Evolutionary conservation across 2,113 vertebrate genomes (phyloP).

Genomic region (Coturnix japonica): DNA sequence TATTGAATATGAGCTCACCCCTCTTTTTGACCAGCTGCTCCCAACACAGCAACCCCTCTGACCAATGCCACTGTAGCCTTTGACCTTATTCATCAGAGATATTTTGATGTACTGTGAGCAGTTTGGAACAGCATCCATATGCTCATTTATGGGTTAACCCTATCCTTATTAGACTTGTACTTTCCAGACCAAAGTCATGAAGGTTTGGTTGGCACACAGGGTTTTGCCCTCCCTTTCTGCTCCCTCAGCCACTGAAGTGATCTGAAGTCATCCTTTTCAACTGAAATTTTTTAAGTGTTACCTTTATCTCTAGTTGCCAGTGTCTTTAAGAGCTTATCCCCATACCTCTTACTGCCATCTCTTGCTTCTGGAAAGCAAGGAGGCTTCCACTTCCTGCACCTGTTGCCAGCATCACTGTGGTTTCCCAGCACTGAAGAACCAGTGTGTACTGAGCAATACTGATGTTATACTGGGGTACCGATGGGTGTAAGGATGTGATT

Average conservation of each 20-base stretch:
- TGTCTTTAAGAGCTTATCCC: background rate
- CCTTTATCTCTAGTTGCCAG: background rate
- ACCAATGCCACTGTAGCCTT: background rate
- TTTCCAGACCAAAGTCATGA: background rate
- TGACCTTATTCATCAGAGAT: background rate
- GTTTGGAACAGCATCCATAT: background rate
- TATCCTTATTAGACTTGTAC: background rate
- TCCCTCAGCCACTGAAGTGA: background rate
- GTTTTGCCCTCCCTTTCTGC: background rate
- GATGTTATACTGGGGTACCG: background rate
- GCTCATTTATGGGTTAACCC: background rate
- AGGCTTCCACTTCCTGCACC: background rate
- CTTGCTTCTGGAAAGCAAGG: background rate
- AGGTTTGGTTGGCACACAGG: background rate
- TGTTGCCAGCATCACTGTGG: background rate
- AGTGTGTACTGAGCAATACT: background rate
- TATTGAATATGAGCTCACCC: background rate
- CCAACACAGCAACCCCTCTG: background rate
- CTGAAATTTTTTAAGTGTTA: background rate
- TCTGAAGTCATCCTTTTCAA: background rate
- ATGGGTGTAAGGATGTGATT: accelerated
- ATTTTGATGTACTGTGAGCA: background rate
- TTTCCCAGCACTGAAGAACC: background rate
- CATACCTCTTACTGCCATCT: background rate
- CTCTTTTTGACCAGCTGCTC: background rate